phyloP scores from a whole-genome alignment of 2,113 vertebrate genomes.

The Charina bottae region DNA sequence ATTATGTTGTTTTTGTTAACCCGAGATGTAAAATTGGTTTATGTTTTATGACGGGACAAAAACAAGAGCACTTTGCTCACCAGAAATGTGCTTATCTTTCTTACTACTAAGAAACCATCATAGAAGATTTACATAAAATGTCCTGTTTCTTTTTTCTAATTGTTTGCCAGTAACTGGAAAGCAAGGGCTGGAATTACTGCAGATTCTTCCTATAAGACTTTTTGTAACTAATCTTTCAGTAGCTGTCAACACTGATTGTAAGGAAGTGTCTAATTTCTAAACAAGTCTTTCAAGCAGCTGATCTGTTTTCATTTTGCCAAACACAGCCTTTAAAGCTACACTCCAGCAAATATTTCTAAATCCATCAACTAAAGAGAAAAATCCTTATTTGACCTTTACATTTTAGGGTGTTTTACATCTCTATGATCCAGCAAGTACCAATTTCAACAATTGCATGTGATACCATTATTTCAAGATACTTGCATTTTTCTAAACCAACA shows the following conservation, averaged over 20 bases:
- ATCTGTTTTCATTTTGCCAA: constrained; percentile 20
- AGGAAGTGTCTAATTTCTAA: constrained; percentile 14
- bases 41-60: background rate
- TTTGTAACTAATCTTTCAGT: background rate
- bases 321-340: background rate
- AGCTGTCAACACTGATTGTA: constrained; percentile 15
- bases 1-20: background rate
- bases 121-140: background rate
- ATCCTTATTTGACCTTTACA: background rate
- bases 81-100: background rate
- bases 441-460: background rate
- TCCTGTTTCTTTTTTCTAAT: background rate
- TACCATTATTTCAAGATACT: background rate
- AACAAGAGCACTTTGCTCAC: background rate
- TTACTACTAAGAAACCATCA: background rate
- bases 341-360: constrained; percentile 3
- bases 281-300: background rate
- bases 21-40: constrained; percentile 19
- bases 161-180: background rate
- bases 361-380: background rate
- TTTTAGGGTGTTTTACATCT: background rate
- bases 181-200: background rate
- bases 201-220: constrained; percentile 11
- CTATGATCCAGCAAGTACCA: background rate
- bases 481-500: background rate